A percentile compares a stretch with the other conserved stretches of the same genome.
Evolutionary conservation across 2,797 vertebrate genomes (phyloP).

Genomic region (Squalus acanthias): DNA sequence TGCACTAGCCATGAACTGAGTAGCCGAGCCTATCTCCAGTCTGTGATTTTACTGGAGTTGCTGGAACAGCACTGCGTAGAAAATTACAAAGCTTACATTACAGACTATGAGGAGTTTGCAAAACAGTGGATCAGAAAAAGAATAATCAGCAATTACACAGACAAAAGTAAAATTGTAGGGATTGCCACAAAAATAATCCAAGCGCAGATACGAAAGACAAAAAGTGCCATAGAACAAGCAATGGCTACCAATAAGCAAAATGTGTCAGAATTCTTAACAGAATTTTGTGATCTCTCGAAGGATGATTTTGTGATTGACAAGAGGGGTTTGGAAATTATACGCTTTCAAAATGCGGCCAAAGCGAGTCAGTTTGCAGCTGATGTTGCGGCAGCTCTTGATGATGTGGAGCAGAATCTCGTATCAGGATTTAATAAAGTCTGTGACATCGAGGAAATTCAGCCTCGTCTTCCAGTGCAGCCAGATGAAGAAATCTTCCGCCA

Average conservation of each 20-base stretch:
- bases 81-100: slow-evolving; percentile 44
- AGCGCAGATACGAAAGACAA: slow-evolving; percentile 44
- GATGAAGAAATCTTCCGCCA: slow-evolving; percentile 51
- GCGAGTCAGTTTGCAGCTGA: slow-evolving; percentile 52
- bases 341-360: slow-evolving; percentile 56
- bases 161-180: slow-evolving; percentile 45
- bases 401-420: slow-evolving; percentile 48
- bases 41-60: slow-evolving; percentile 47
- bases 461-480: slow-evolving; percentile 50
- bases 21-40: slow-evolving; percentile 47
- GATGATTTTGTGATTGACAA: slow-evolving; percentile 50
- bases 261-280: slow-evolving; percentile 51
- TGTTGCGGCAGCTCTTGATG: slow-evolving; percentile 50
- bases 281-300: slow-evolving; percentile 53
- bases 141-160: slow-evolving; percentile 34
- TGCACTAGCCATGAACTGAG: background rate
- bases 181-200: slow-evolving; percentile 44
- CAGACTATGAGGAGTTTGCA: slow-evolving; percentile 50
- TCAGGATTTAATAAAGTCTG: slow-evolving; percentile 49
- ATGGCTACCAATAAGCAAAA: slow-evolving; percentile 44
- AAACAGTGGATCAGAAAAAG: slow-evolving; percentile 49
- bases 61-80: slow-evolving; percentile 42
- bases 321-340: slow-evolving; percentile 47
- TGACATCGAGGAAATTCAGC: slow-evolving; percentile 47
- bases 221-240: slow-evolving; percentile 47